Evolutionary conservation across 2,113 vertebrate species (phyloP).

Genomic region (Psettodes erumei): DNA sequence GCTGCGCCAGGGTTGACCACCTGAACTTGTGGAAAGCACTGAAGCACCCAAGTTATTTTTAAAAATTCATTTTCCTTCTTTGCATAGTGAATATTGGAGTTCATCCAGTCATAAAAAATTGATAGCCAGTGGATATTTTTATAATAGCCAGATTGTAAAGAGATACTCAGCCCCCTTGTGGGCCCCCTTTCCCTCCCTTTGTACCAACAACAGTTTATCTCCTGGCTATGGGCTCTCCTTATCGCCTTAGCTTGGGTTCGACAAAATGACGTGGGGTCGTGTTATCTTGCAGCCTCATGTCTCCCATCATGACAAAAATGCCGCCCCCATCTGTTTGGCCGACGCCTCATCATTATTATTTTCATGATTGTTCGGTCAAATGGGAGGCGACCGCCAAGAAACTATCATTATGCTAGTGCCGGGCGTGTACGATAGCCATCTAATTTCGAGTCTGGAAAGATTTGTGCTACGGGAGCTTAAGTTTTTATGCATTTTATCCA

Average conservation of each 20-base stretch:
- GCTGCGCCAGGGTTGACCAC: background rate
- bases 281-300: constrained; percentile 25
- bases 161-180: background rate
- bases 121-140: background rate
- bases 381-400: background rate
- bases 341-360: background rate
- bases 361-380: background rate
- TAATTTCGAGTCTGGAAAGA: background rate
- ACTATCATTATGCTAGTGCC: background rate
- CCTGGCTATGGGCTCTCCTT: constrained; percentile 11
- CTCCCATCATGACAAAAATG: background rate
- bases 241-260: constrained; percentile 21
- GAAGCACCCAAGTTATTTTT: background rate
- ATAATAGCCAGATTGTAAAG: background rate
- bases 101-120: background rate
- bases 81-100: background rate
- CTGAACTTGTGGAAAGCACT: background rate
- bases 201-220: constrained; percentile 23
- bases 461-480: background rate
- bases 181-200: background rate
- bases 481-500: background rate
- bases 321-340: background rate
- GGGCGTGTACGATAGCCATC: background rate
- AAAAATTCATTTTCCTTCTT: background rate
- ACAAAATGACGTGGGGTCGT: background rate